phyloP scores from a whole-genome alignment of 2,888 invertebrate species.

The Gari tellinella region DNA sequence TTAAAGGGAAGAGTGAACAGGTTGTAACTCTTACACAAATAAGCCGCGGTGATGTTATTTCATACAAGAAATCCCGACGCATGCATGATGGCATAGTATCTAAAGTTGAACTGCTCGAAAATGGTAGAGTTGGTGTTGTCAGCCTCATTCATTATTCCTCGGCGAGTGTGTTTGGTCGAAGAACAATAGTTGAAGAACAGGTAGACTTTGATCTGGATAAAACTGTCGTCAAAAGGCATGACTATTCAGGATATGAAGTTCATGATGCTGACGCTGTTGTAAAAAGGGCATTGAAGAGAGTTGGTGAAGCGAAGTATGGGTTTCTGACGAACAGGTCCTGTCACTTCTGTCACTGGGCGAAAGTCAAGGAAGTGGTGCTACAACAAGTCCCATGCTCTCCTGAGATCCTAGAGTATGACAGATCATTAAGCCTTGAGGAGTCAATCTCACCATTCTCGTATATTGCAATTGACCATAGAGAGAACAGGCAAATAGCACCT shows the following conservation, averaged over 20 bases:
- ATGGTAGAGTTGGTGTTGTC: constrained; percentile 14
- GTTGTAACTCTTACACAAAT: constrained; percentile 16
- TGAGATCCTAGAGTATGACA: too few species aligned
- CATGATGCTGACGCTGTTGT: constrained; percentile 36
- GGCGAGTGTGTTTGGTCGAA: constrained; percentile 17
- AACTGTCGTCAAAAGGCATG: constrained; percentile 16
- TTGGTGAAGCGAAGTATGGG: constrained; percentile 43
- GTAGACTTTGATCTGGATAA: constrained; percentile 21
- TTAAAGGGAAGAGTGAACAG: constrained; percentile 16
- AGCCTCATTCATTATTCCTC: constrained; percentile 26
- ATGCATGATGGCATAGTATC: constrained; percentile 28
- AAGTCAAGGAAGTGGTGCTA: constrained; percentile 7
- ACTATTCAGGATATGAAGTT: constrained; percentile 12
- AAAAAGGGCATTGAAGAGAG: constrained; percentile 24
- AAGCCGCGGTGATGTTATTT: constrained; percentile 33
- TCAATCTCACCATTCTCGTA: neutral
- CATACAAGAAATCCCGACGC: constrained; percentile 10
- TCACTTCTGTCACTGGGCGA: constrained; percentile 47
- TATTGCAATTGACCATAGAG: constrained; percentile 7
- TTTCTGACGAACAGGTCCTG: constrained; percentile 30
- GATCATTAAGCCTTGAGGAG: too few species aligned
- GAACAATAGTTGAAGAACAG: constrained; percentile 23
- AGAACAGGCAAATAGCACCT: constrained; percentile 15
- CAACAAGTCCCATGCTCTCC: too few species aligned
- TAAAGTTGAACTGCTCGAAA: neutral